Evolutionary conservation across 2,888 invertebrate genomes (phyloP).

Genomic region (Leptinotarsa haldemani): DNA sequence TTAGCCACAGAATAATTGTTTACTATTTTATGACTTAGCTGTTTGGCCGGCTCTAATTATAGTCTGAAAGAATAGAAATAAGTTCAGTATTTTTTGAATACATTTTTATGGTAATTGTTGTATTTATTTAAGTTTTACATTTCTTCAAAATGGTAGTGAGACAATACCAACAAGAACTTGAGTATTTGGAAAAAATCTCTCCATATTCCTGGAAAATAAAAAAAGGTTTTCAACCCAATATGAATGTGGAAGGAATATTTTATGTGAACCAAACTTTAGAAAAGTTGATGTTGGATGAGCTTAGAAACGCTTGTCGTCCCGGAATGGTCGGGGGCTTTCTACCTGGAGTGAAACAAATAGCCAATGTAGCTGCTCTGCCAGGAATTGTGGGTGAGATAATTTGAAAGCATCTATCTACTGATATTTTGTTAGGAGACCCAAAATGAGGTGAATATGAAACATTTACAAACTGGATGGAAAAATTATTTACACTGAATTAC

Average conservation of each 20-base stretch:
- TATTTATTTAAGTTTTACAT: neutral
- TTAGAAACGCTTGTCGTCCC: conserved; percentile 89
- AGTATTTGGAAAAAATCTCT: conserved; percentile 90
- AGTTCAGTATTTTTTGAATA: neutral
- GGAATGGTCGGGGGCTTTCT: conserved; percentile 95
- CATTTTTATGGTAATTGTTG: neutral
- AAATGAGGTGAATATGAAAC: no score
- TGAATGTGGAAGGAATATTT: conserved; percentile 98
- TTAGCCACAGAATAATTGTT: no score
- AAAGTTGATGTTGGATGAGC: conserved; percentile 96
- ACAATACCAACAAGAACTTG: conserved; percentile 91
- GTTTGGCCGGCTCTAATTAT: no score
- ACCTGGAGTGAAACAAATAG: conserved; percentile 98
- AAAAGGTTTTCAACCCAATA: conserved; percentile 98
- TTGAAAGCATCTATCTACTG: neutral
- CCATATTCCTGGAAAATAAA: conserved; percentile 93
- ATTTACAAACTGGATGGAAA: neutral
- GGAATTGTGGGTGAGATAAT: conserved; percentile 84
- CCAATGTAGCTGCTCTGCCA: conserved; percentile 97
- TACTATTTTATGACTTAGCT: no score
- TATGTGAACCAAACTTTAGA: conserved; percentile 95
- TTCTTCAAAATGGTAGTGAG: conserved; percentile 82
- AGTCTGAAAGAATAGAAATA: neutral
- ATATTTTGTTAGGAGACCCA: neutral
- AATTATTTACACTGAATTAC: neutral